These are phyloP conservation scores for Pangasius sanitwongsei DNA, from an alignment of 2,797 vertebrate genomes.

Conservation along the genomic window DNA sequence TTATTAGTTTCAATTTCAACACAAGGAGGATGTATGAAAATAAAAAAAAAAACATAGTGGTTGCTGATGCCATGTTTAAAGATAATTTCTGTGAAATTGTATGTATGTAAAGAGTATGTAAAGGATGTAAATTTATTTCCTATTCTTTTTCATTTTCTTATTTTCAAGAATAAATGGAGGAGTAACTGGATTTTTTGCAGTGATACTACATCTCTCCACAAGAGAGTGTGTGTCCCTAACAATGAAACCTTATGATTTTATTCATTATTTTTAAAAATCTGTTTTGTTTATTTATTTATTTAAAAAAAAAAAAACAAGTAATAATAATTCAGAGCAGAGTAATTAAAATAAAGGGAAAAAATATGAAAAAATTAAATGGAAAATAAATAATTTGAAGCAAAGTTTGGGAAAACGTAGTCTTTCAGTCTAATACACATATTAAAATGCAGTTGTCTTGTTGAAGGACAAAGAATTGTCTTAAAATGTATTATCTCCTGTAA, in stretches of 20 bases:
- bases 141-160: slow-evolving; percentile 70
- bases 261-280: not conserved
- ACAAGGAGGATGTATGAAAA: not conserved
- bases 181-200: slow-evolving; percentile 5
- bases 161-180: slow-evolving; percentile 67
- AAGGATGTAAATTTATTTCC: slow-evolving; percentile 67
- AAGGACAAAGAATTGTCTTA: not conserved
- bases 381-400: not conserved
- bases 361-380: not conserved
- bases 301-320: not conserved
- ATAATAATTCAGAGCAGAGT: not conserved
- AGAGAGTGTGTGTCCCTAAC: slow-evolving; percentile 27
- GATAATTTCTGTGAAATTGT: slow-evolving; percentile 91
- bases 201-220: slow-evolving; percentile 32
- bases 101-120: slow-evolving; percentile 76
- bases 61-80: slow-evolving; percentile 49
- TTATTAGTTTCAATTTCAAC: not conserved
- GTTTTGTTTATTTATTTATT: not conserved
- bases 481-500: not conserved
- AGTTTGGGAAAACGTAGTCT: not conserved
- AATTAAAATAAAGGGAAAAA: not conserved
- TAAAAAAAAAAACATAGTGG: not conserved
- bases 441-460: not conserved
- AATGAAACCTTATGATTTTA: not conserved
- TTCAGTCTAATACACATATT: not conserved